Percentiles rank a stretch among this genome's conserved stretches.
phyloP scores from a whole-genome alignment of 2,113 vertebrate species.

The Apodemus sylvaticus region DNA sequence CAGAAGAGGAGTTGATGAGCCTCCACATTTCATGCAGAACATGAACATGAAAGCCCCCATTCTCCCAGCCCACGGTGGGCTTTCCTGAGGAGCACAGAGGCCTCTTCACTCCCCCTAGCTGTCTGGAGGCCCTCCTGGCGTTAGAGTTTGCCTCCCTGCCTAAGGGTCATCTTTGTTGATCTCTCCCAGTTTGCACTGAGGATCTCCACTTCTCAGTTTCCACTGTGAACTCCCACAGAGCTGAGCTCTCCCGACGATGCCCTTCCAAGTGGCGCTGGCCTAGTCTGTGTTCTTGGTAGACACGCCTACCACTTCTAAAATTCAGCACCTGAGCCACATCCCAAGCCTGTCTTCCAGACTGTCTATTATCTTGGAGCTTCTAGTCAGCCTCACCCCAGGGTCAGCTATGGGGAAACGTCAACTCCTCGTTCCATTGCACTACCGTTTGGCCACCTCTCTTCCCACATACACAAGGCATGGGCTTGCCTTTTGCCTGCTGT shows the following conservation, averaged over 20 bases:
- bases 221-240: neutral
- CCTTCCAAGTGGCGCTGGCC: neutral
- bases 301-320: neutral
- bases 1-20: neutral
- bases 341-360: neutral
- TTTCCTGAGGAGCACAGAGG: constrained; percentile 30
- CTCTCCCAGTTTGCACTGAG: neutral
- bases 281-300: neutral
- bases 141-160: neutral
- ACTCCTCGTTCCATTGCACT: neutral
- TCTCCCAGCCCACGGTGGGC: constrained; percentile 9
- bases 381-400: neutral
- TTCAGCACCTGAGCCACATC: fast-evolving
- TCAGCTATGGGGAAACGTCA: neutral
- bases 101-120: neutral
- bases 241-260: fast-evolving
- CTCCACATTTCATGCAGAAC: neutral
- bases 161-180: neutral
- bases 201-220: neutral
- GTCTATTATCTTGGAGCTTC: neutral
- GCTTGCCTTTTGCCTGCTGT: neutral
- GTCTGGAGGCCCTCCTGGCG: neutral
- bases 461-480: fast-evolving
- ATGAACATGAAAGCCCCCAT: constrained; percentile 11
- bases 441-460: neutral